These are phyloP conservation scores for Coremacera marginata DNA, from an alignment of 2,888 invertebrate genomes.

Conservation along the genomic window DNA sequence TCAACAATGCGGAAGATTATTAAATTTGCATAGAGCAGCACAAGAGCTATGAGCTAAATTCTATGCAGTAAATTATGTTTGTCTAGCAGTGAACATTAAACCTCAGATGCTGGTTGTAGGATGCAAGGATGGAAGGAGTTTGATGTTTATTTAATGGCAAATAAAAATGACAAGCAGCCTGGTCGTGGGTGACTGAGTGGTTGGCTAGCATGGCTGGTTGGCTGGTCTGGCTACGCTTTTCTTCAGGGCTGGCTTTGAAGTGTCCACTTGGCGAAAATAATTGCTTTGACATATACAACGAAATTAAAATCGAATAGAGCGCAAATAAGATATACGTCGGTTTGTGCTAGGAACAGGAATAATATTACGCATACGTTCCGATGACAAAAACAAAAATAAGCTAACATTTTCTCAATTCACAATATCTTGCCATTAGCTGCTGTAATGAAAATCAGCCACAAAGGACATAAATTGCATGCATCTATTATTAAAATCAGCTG, in stretches of 20 bases:
- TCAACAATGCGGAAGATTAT: conserved; percentile 50
- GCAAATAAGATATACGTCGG: too few species aligned
- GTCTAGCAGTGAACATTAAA: neutral
- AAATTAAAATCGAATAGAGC: too few species aligned
- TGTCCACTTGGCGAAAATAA: too few species aligned
- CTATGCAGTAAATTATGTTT: neutral
- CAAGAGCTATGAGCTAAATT: neutral
- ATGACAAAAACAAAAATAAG: neutral
- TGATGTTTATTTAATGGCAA: neutral
- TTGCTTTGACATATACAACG: too few species aligned
- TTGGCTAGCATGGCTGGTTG: neutral
- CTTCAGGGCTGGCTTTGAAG: neutral
- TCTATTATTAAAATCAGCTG: conserved; percentile 5
- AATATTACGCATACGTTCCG: neutral
- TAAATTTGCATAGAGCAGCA: conserved; percentile 45
- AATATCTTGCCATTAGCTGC: neutral
- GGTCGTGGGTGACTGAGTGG: neutral
- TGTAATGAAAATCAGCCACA: neutral
- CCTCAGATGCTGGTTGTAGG: neutral
- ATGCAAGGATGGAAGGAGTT: neutral
- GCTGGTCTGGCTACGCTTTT: neutral
- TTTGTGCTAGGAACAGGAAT: too few species aligned
- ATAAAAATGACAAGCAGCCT: neutral
- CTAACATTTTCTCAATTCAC: neutral
- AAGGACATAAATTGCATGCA: neutral